Base-by-base conservation (phyloP, 2,113 vertebrate species). In the Willisornis vidua region DNA sequence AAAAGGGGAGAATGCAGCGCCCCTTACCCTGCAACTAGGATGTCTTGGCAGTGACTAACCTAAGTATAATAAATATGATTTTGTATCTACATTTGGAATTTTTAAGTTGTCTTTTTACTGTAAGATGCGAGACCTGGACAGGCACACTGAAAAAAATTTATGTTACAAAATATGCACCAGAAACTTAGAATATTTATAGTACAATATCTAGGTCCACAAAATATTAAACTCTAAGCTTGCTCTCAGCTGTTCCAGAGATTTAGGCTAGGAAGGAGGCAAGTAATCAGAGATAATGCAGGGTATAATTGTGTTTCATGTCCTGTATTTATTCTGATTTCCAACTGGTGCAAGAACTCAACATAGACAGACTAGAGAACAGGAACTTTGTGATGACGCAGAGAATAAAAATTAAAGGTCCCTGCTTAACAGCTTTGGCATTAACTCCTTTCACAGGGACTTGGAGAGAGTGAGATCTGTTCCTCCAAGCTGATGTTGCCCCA, bases 241-340 rank as follows among this genome's bases (percentile, higher is more conserved):
- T 43, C 65, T 37, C 58, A 73, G 24, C 20, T 75, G 23, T 65
- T 82, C 10, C 33, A 67, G 39, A 43, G 67, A 80, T 14, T 63
- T 57, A 70, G 19, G 41, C 24, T 31, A 61, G 12, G 65, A 85
- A 85, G 29, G 6, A 86, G 24, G 19, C 14, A 57, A 33, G 31
- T 33, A 75, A 49, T 43, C 28, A 49, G 35, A 52, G n/a, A 49
- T 22, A 46, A 52, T 70, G 28, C 46, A 62, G 15, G 6, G 4
- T 26, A 23, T 7, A 55, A 39, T 0, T 59, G n/a, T 48, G 29
- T 55, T 78, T 79, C 25, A 3, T 1, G 0, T 59, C 14, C 19
- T 71, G 17, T 19, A 48, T 43, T 90, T 51, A 52, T 74, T 57
- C 63, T 72, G 14, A 48, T 66, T 90, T 90, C 29, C 49, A 55